A percentile compares a stretch with the other conserved stretches of the same genome.
Conservation (phyloP, 2,113 vertebrate genomes). For the Phycodurus eques region DNA sequence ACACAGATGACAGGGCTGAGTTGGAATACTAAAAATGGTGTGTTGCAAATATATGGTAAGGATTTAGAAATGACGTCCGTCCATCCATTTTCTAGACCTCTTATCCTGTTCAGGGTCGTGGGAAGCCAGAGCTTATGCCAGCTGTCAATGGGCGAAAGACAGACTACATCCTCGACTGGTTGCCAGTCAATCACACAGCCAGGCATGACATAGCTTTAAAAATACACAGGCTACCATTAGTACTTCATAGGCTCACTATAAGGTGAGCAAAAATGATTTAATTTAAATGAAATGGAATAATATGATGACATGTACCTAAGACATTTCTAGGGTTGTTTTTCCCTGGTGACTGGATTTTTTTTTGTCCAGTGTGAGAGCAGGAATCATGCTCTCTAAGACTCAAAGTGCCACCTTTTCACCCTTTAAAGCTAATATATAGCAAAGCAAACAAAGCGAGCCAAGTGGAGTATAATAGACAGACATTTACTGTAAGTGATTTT, state of each 20-base stretch:
- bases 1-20: conserved; percentile 20
- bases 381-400: too few species aligned
- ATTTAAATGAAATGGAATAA: background rate
- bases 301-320: background rate
- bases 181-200: background rate
- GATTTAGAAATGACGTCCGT: background rate
- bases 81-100: background rate
- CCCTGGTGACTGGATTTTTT: too few species aligned
- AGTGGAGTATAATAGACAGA: too few species aligned
- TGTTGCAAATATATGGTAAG: conserved; percentile 20
- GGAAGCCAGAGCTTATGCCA: background rate
- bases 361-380: too few species aligned
- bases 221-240: background rate
- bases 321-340: too few species aligned
- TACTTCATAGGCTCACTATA: background rate
- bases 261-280: background rate
- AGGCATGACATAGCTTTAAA: background rate
- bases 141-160: background rate
- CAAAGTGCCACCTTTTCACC: too few species aligned
- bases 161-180: background rate
- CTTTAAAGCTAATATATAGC: too few species aligned
- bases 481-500: too few species aligned
- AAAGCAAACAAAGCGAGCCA: too few species aligned
- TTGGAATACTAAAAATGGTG: conserved; percentile 8
- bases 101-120: background rate